Conservation (phyloP, 1,140 invertebrate species). For the Pinna nobilis region DNA sequence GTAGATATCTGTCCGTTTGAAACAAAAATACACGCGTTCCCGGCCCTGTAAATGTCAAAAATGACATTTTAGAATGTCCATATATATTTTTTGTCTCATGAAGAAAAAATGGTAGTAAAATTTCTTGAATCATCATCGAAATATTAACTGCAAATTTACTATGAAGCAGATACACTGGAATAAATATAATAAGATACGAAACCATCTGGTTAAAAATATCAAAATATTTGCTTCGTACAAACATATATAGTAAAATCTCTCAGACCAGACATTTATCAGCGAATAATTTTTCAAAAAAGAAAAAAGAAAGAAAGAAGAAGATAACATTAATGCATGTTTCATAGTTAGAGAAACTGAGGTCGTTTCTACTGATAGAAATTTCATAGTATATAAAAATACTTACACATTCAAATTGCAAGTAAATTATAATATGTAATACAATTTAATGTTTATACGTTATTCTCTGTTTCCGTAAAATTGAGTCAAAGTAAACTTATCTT, state of each 20-base stretch:
- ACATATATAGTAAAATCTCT: no score
- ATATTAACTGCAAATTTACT: background rate
- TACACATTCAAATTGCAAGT: no score
- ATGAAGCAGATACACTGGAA: background rate
- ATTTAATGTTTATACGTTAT: no score
- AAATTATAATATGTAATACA: no score
- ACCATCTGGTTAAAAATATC: background rate
- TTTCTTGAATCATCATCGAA: background rate
- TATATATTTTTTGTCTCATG: background rate
- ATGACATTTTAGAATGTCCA: background rate
- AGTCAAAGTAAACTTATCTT: no score
- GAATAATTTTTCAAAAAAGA: no score
- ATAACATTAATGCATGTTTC: background rate
- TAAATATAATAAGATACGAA: background rate
- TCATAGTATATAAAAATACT: no score
- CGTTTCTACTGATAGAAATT: no score
- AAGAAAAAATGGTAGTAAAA: background rate
- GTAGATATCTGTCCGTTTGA: constrained; percentile 85
- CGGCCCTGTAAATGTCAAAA: constrained; percentile 81
- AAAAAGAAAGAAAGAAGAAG: background rate
- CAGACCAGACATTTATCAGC: no score
- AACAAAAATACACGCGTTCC: constrained; percentile 88
- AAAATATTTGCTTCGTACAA: background rate
- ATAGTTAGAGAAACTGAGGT: background rate
- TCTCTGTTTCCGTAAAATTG: no score